Evolutionary conservation across 1,140 invertebrate genomes (phyloP).

Genomic region (Diplogasteroides magnus): DNA sequence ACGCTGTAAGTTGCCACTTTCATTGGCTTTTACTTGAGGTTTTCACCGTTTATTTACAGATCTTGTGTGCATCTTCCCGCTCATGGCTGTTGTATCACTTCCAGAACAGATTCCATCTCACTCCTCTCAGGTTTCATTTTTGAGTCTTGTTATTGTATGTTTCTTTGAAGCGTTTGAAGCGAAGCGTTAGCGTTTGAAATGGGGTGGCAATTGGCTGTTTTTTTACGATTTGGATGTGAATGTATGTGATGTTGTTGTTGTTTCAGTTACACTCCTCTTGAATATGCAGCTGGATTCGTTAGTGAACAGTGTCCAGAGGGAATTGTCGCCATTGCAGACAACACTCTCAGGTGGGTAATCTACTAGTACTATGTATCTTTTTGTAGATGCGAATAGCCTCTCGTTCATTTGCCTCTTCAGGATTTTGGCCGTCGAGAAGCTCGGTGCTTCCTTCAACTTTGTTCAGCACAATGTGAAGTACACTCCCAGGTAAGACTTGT

Average conservation of each 20-base stretch:
- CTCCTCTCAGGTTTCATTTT: slow-evolving; percentile 36
- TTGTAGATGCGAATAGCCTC: no score
- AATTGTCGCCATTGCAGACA: slow-evolving; percentile 96
- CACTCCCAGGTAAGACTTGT: slow-evolving; percentile 78
- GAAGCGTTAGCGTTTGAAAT: no score
- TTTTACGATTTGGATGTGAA: no score
- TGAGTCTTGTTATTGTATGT: no score
- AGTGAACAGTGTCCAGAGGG: slow-evolving; percentile 98
- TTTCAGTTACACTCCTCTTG: slow-evolving; percentile 62
- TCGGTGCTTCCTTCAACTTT: slow-evolving; percentile 97
- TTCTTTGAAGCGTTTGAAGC: no score
- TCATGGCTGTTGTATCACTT: slow-evolving; percentile 98
- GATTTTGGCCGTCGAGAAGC: slow-evolving; percentile 93
- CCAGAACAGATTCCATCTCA: slow-evolving; percentile 70
- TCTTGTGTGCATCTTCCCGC: slow-evolving; percentile 91
- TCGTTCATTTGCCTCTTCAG: slow-evolving; percentile 52
- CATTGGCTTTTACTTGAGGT: no score
- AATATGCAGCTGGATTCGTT: slow-evolving; percentile 94
- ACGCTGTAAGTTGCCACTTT: slow-evolving; percentile 70
- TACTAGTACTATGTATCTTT: not conserved
- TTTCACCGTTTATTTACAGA: slow-evolving; percentile 59
- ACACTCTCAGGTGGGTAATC: slow-evolving; percentile 71
- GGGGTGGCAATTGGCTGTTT: no score
- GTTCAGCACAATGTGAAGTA: slow-evolving; percentile 81
- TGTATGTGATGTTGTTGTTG: not conserved